Percentiles rank a stretch among this genome's conserved stretches.
phyloP scores from a whole-genome alignment of 2,797 vertebrate species.

The Psittacula echo region DNA sequence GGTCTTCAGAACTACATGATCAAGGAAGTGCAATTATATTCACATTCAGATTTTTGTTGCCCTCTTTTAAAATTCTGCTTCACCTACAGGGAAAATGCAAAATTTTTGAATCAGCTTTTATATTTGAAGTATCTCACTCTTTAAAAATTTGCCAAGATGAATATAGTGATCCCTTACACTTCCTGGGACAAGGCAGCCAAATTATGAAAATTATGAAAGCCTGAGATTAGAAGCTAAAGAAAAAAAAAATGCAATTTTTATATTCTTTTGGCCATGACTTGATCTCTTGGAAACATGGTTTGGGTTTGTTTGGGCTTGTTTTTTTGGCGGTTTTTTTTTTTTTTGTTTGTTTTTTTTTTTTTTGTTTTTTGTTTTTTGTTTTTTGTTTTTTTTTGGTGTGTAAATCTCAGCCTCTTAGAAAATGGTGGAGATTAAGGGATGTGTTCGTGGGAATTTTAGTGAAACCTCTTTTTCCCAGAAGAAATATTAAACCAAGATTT shows the following conservation, averaged over 20 bases:
- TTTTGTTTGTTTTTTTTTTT: too few species aligned
- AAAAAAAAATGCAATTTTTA: not conserved
- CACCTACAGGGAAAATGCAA: not conserved
- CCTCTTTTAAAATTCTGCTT: not conserved
- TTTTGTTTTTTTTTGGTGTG: too few species aligned
- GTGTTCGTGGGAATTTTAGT: not conserved
- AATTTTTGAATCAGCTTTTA: not conserved
- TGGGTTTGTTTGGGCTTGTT: not conserved
- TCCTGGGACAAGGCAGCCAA: not conserved
- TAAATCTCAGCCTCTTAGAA: not conserved
- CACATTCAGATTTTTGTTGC: not conserved
- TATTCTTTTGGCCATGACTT: not conserved
- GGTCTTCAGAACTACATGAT: not conserved
- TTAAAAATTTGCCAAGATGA: not conserved
- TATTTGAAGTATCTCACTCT: not conserved
- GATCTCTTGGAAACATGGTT: not conserved
- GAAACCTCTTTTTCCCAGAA: not conserved
- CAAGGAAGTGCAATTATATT: not conserved
- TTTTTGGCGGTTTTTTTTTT: too few species aligned
- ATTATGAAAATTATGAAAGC: not conserved
- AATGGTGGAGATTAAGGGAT: not conserved
- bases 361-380: too few species aligned
- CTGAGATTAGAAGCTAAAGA: not conserved
- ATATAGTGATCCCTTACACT: not conserved
- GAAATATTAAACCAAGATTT: not conserved